Evolutionary conservation across 2,888 invertebrate species (phyloP), one percentile per base, ranked within the genome.

Genomic region (Aphidius colemani): DNA sequence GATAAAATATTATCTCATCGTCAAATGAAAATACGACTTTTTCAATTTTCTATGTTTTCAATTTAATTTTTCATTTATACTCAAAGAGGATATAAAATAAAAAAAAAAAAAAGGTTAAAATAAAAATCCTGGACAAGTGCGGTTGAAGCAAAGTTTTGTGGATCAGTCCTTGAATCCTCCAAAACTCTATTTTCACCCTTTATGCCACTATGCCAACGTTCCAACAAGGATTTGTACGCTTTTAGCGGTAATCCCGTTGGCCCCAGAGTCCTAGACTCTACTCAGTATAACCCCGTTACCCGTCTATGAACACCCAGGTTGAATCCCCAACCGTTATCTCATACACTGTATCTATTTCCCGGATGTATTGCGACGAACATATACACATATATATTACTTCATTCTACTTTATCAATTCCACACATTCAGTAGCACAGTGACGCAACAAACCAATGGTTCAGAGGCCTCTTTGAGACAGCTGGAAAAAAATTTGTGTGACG

Each of bases 201-300:
- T 39, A n/a, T 45, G n/a, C 45, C 46, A 46, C 11, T 11, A 45
- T 46, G 41, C 65, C 55, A 66, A 67, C 70, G 70, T 70, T 66
- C 67, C 66, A 60, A 70, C 69, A 72, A 73, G 80, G 78, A 80
- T 80, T 80, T 80, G 78, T 78, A 78, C 77, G 78, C 78, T 79
- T 79, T 79, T 78, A 79, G 73, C 75, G 70, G 75, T 80, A 79
- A 80, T 80, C 79, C 74, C 67, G 66, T 67, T 69, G 64, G 61
- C 64, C 62, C 58, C 53, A 39, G 49, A 62, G 45, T 59, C 63
- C 67, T n/a, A 18, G 13, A 1, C 13, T 18, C 2, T 18, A 53
- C 53, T 48, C 61, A 11, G 11, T 59, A n/a, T n/a, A 30, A 46
- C 55, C 55, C 63, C 57, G 41, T 45, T 55, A 39, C 61, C 62